Evolutionary conservation across 2,888 invertebrate species (phyloP).

Genomic region (Melieria picta): DNA sequence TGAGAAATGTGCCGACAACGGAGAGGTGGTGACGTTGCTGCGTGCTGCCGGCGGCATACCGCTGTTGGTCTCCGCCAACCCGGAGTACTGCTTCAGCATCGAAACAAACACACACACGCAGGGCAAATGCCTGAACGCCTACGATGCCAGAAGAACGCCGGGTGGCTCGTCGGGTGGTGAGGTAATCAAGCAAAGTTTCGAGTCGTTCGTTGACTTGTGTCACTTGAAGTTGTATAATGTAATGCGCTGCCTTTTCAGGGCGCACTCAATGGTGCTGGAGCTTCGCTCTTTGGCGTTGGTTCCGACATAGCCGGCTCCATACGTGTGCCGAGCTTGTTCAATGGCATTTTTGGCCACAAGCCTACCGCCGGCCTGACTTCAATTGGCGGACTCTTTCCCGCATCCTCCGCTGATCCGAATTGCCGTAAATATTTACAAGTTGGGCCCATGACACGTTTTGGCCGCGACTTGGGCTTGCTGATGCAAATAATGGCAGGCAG

Average conservation of each 20-base stretch:
- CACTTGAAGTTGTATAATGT: background rate
- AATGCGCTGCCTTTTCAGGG: conserved; percentile 67
- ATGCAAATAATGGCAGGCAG: conserved; percentile 72
- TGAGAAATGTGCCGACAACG: conserved; percentile 72
- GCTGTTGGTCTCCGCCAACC: conserved; percentile 84
- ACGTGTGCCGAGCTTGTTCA: conserved; percentile 84
- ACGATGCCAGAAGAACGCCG: conserved; percentile 76
- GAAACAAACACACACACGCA: conserved; percentile 83
- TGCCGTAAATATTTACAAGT: conserved; percentile 69
- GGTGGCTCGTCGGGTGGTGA: conserved; percentile 94
- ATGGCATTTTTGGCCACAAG: conserved; percentile 89
- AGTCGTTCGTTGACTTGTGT: background rate
- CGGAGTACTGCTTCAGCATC: conserved; percentile 89
- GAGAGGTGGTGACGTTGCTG: conserved; percentile 73
- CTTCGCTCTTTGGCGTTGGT: conserved; percentile 80
- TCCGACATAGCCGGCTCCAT: conserved; percentile 92
- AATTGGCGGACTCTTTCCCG: conserved; percentile 73
- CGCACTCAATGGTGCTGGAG: conserved; percentile 78
- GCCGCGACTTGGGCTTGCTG: conserved; percentile 77
- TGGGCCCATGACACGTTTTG: conserved; percentile 83
- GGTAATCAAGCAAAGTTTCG: conserved; percentile 65
- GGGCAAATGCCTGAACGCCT: conserved; percentile 86
- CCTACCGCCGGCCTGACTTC: conserved; percentile 75
- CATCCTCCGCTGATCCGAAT: conserved; percentile 64
- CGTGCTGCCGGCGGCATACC: conserved; percentile 82